These are phyloP conservation scores for Percina caprodes DNA, from an alignment of 2,113 vertebrate species.

Conservation along the genomic window DNA sequence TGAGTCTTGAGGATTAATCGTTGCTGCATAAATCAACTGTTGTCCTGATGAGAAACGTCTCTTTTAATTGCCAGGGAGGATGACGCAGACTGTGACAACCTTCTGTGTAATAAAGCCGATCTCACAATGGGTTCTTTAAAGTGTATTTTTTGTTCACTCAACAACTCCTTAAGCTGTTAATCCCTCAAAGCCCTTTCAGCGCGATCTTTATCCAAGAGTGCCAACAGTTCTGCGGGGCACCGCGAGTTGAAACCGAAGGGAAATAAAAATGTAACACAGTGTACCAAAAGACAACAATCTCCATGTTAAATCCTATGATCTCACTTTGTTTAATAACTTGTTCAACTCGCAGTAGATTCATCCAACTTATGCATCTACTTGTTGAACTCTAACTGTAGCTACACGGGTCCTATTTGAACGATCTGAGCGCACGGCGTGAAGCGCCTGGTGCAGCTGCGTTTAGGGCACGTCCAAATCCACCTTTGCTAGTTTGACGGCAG, in stretches of 20 bases:
- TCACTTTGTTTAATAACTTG: too few relatives aligned
- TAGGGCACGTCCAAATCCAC: too few relatives aligned
- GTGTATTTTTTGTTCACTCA: slow-evolving; percentile 15
- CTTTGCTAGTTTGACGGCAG: too few relatives aligned
- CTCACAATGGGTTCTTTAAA: not conserved
- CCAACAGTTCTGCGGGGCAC: not conserved
- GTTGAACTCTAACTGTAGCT: too few relatives aligned
- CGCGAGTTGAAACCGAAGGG: not conserved
- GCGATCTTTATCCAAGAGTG: not conserved
- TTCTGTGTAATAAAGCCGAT: not conserved
- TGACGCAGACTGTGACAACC: not conserved
- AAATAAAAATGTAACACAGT: not conserved
- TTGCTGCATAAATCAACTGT: not conserved
- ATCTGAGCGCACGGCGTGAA: too few relatives aligned
- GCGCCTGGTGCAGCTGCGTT: too few relatives aligned
- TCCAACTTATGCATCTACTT: too few relatives aligned
- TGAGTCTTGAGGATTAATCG: too few relatives aligned
- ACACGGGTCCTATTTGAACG: too few relatives aligned
- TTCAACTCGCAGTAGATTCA: too few relatives aligned
- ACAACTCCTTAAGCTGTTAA: slow-evolving; percentile 21
- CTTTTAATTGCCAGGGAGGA: not conserved
- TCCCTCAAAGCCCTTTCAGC: not conserved
- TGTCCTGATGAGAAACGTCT: not conserved
- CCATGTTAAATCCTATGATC: not conserved
- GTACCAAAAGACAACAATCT: not conserved